Base-by-base conservation (phyloP, 2,888 invertebrate species). In the Maniola hyperantus region DNA sequence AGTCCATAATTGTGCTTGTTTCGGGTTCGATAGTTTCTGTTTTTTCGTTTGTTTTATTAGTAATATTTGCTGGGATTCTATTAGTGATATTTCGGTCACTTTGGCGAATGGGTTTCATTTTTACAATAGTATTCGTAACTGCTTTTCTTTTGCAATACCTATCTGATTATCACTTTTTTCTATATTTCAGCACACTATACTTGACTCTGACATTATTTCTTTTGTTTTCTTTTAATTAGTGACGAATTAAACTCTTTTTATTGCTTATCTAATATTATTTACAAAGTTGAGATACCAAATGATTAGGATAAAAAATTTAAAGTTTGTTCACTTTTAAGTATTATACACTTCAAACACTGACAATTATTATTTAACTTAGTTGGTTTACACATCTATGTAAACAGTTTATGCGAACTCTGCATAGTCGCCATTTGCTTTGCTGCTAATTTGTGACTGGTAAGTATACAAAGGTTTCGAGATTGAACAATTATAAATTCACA, bases 1-100 rank as follows among this genome's bases (percentile, higher is more conserved):
- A 44, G 62, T 53, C 64, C 67, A 70, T 74, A 73, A 74, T 73
- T 73, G 68, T 64, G 50, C 69, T 72, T 70, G 71, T 71, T 74
- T 71, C 66, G 68, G 65, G 51, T 64, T 69, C 67, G 59, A 71
- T 64, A 66, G 67, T 68, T 68, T 66, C 66, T 26, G 26, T 26
- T 63, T 36, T 62, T 65, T 67, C 66, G 55, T 57, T 58, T 46
- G 53, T 50, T 39, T 55, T 62, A 42, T 20, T 50, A 36, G 42
- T 67, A 57, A 46, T 68, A 57, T 64, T 65, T 55, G 57, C 57
- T 64, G 50, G 61, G 50, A 64, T 54, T n/a, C n/a, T n/a, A n/a
- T n/a, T n/a, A n/a, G n/a, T 34, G 18, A 54, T 42, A 44, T 63
- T 61, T 61, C 26, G 26, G 50, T 51, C 26, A 26, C 50, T 26